Base-by-base conservation (phyloP, 2,888 invertebrate genomes). In the Drosophila nr. medialis region DNA sequence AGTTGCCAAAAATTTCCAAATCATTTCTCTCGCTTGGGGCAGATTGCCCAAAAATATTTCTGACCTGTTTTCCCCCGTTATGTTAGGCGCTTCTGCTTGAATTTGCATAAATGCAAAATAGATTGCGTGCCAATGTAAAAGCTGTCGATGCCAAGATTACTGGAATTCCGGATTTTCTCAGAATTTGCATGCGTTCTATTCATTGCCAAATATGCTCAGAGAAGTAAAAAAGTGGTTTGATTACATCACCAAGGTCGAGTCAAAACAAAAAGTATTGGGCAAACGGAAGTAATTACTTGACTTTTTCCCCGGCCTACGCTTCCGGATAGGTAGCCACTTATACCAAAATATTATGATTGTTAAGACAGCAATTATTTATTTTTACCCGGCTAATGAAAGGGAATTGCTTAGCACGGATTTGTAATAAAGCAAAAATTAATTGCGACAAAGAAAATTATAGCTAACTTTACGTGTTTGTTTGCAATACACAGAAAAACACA, bases 251-350 rank as follows among this genome's bases (percentile, higher is more conserved):
- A 61, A 72, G 56, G 48, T 32, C 59, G 36, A 30, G 29, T 30
- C 24, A 18, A 64, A 64, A 32, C 45, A 21, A 40, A 59, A 54
- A 45, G 58, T n/a, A 59, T 59, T 29, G 30, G 48, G 34, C 54
- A 53, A 71, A 64, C 72, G 86, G 79, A 89, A 75, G 75, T 83
- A 85, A 89, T 89, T 86, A 73, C 72, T 81, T 55, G 61, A 45
- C 29, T 64, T 67, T 64, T 30, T 53, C 45, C 10, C 32, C 48
- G 58, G 30, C 34, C 29, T 13, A 24, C 54, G 54, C 63, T 76
- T 83, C 75, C 78, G 68, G 60, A 7, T 27, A 4, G 54, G 13
- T 21, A 21, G 59, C 40, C 42, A 61, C 56, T 61, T 61, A 53
- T 29, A 27, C 27, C 8, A 48, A 56, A 68, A 64, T 77, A 60